phyloP scores from a whole-genome alignment of 2,888 invertebrate species.

The Serripes groenlandicus region DNA sequence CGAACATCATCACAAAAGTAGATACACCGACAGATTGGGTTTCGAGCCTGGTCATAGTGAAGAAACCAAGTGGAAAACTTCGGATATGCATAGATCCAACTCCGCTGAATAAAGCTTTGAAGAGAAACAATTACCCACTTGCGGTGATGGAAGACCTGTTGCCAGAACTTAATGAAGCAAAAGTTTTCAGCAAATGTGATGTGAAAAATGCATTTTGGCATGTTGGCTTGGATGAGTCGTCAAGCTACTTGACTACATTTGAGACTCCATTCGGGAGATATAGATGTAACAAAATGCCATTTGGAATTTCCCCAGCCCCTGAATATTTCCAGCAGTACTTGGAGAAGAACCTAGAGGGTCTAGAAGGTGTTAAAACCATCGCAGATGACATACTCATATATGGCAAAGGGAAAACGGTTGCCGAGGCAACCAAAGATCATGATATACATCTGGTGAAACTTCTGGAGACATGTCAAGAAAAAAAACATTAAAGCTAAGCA shows the following conservation, averaged over 20 bases:
- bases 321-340: constrained; percentile 62
- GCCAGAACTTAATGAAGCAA: constrained; percentile 26
- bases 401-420: constrained; percentile 38
- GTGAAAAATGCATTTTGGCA: constrained; percentile 65
- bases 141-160: constrained; percentile 26
- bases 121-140: constrained; percentile 32
- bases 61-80: constrained; percentile 31
- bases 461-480: constrained; percentile 38
- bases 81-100: constrained; percentile 59
- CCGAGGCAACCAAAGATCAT: constrained; percentile 49
- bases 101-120: constrained; percentile 47
- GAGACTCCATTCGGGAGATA: constrained; percentile 67
- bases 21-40: constrained; percentile 60
- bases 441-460: constrained; percentile 48
- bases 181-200: constrained; percentile 38
- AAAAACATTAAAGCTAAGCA: constrained; percentile 60
- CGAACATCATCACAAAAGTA: constrained; percentile 25
- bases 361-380: constrained; percentile 53
- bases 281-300: constrained; percentile 64
- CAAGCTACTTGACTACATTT: constrained; percentile 64
- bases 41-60: constrained; percentile 50
- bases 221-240: constrained; percentile 59
- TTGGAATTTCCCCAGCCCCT: constrained; percentile 61
- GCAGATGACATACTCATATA: constrained; percentile 66
- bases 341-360: constrained; percentile 45